Conservation (phyloP, 2,888 invertebrate genomes). For the Pardosa pseudoannulata region DNA sequence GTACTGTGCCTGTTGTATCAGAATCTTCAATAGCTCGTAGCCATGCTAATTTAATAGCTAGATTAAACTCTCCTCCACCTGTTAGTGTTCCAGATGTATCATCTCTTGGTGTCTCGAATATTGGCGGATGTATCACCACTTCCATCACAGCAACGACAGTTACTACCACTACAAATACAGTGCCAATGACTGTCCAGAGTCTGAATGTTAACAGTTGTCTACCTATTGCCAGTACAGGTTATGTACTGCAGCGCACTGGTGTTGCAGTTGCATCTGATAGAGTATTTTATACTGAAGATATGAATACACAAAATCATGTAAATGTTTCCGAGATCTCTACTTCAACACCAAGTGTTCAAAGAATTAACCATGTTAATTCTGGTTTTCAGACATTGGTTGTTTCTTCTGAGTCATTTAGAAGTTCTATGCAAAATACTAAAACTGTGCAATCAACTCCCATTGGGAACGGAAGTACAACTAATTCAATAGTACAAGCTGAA, state of each 20-base stretch:
- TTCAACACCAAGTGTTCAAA: conserved; percentile 38
- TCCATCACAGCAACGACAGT: conserved; percentile 41
- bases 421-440: conserved; percentile 31
- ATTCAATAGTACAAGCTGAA: conserved; percentile 30
- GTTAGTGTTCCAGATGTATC: conserved; percentile 69
- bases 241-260: conserved; percentile 52
- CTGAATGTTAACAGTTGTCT: conserved; percentile 59
- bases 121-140: conserved; percentile 16
- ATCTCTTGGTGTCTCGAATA: conserved; percentile 24
- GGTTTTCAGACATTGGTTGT: conserved; percentile 57
- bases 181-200: conserved; percentile 74
- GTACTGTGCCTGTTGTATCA: conserved; percentile 31
- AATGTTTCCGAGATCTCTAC: conserved; percentile 27
- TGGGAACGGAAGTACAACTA: conserved; percentile 5
- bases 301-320: conserved; percentile 37
- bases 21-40: conserved; percentile 41
- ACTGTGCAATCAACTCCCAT: conserved; percentile 32
- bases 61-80: conserved; percentile 73
- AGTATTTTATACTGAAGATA: conserved; percentile 30
- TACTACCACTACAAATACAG: conserved; percentile 45
- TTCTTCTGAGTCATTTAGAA: conserved; percentile 43
- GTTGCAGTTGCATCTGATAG: conserved; percentile 23
- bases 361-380: conserved; percentile 47
- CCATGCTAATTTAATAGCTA: conserved; percentile 74
- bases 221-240: conserved; percentile 46